Evolutionary conservation across 2,888 invertebrate species (phyloP).

Genomic region (Gnatocerus cornutus): DNA sequence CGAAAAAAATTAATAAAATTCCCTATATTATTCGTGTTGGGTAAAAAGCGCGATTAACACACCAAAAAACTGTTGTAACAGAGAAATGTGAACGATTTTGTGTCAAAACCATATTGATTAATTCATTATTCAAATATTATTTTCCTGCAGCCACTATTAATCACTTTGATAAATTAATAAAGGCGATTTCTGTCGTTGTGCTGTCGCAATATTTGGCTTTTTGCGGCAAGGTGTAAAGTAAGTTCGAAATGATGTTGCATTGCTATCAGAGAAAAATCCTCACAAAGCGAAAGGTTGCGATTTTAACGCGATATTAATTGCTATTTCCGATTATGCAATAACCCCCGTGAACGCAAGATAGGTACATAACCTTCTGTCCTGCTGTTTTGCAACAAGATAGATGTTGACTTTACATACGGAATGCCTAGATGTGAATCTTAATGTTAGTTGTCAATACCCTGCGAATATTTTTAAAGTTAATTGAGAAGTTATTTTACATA

Average conservation of each 20-base stretch:
- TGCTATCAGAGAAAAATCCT: slow-evolving; percentile 4
- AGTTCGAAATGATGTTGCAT: background rate
- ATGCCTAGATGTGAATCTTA: slow-evolving; percentile 60
- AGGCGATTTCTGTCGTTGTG: background rate
- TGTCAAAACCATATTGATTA: slow-evolving; percentile 2
- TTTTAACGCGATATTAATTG: slow-evolving; percentile 55
- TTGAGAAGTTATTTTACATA: slow-evolving; percentile 62
- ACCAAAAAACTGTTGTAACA: too few relatives aligned
- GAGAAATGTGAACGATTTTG: background rate
- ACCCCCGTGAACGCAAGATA: slow-evolving; percentile 46
- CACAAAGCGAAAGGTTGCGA: slow-evolving; percentile 45
- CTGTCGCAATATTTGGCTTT: background rate
- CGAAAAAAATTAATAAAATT: background rate
- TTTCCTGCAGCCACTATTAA: background rate
- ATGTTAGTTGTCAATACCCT: slow-evolving; percentile 60
- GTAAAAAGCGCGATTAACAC: too few relatives aligned
- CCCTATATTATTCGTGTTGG: too few relatives aligned
- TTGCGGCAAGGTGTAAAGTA: background rate
- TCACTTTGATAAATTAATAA: slow-evolving; percentile 4
- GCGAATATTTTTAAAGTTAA: slow-evolving; percentile 59
- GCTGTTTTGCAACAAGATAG: slow-evolving; percentile 51
- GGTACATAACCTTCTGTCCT: slow-evolving; percentile 52
- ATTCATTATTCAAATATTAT: slow-evolving; percentile 4
- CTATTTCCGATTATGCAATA: slow-evolving; percentile 55
- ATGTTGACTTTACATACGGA: slow-evolving; percentile 50